These are phyloP conservation scores for Sarcophaga bullata DNA, from an alignment of 1,140 invertebrate species.

Conservation along the genomic window DNA sequence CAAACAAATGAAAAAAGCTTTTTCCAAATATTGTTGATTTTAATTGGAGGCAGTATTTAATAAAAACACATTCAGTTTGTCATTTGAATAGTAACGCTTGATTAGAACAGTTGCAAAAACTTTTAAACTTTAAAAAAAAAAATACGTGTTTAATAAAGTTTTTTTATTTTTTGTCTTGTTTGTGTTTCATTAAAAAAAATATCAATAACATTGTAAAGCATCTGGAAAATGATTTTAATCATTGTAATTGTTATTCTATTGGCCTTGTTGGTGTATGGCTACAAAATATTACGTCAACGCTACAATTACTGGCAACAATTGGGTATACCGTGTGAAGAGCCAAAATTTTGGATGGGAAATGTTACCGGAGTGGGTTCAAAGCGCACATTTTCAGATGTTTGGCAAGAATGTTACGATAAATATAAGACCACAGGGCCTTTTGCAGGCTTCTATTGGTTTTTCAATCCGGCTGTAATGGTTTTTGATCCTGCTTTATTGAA, in stretches of 20 bases:
- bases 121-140: no score
- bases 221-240: no score
- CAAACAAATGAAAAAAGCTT: no score
- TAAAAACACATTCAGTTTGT: no score
- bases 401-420: slow-evolving; percentile 49
- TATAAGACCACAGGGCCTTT: slow-evolving; percentile 55
- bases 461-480: slow-evolving; percentile 46
- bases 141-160: no score
- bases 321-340: slow-evolving; percentile 57
- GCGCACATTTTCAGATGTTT: background rate
- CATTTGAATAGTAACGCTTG: no score
- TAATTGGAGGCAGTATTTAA: no score
- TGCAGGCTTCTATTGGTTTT: slow-evolving; percentile 53
- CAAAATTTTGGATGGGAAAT: slow-evolving; percentile 54
- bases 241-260: background rate
- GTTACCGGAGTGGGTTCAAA: slow-evolving; percentile 48
- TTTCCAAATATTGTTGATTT: no score
- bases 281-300: background rate
- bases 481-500: slow-evolving; percentile 56
- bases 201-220: no score
- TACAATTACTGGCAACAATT: slow-evolving; percentile 66
- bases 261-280: background rate
- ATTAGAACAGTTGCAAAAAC: no score
- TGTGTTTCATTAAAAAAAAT: no score
- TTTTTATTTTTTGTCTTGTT: no score